Conservation (phyloP, 2,888 invertebrate species). For the Drosophila longiperda region DNA sequence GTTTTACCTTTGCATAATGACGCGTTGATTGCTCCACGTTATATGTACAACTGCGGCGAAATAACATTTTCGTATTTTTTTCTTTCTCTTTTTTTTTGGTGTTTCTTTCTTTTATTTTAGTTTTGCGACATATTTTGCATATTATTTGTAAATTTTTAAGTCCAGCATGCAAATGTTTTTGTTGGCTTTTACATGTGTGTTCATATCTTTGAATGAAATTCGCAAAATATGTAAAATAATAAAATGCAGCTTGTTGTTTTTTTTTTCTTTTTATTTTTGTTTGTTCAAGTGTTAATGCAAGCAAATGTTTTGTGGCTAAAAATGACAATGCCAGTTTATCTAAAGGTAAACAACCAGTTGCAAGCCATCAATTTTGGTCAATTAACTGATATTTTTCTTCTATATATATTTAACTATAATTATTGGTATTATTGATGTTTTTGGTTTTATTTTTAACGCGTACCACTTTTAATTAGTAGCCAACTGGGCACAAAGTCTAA, state of each 20-base stretch:
- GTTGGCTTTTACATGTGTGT: neutral
- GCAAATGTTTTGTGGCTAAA: slow-evolving; percentile 12
- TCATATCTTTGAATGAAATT: slow-evolving; percentile 44
- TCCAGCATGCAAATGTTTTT: slow-evolving; percentile 30
- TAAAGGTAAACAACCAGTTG: slow-evolving; percentile 31
- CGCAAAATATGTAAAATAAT: slow-evolving; percentile 31
- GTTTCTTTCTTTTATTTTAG: slow-evolving; percentile 15
- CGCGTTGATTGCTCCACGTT: slow-evolving; percentile 84
- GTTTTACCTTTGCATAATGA: slow-evolving; percentile 83
- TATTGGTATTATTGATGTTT: slow-evolving; percentile 7
- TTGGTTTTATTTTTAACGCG: slow-evolving; percentile 22
- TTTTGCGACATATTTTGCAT: slow-evolving; percentile 24
- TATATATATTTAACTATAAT: slow-evolving; percentile 13
- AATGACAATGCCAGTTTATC: neutral
- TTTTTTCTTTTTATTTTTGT: neutral
- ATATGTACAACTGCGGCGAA: slow-evolving; percentile 83
- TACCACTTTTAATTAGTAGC: slow-evolving; percentile 40
- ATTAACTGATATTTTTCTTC: slow-evolving; percentile 11
- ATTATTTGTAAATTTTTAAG: slow-evolving; percentile 10
- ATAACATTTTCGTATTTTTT: slow-evolving; percentile 71
- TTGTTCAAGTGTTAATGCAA: slow-evolving; percentile 36
- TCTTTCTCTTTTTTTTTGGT: neutral
- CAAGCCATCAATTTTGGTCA: slow-evolving; percentile 20
- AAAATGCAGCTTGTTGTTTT: slow-evolving; percentile 10
- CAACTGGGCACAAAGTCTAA: slow-evolving; percentile 12